A percentile compares a stretch with the other conserved stretches of the same genome.
Evolutionary conservation across 2,888 invertebrate species (phyloP).

Genomic region (Drosophila phalerata): DNA sequence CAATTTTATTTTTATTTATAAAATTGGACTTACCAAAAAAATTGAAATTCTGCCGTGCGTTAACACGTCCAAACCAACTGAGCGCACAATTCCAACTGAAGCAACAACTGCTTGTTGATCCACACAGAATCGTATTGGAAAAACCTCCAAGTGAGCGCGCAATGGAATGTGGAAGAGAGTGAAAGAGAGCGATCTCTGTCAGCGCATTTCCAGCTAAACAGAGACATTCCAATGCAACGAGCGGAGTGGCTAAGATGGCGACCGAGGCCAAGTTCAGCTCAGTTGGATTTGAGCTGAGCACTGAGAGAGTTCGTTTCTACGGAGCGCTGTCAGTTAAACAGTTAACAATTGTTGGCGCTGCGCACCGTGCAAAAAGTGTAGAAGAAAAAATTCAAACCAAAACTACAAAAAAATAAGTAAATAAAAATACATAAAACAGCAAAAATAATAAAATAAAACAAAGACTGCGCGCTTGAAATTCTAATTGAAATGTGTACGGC

Average conservation of each 20-base stretch:
- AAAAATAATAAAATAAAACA: slow-evolving; percentile 35
- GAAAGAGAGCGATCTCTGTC: background rate
- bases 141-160: background rate
- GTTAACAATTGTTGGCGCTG: slow-evolving; percentile 69
- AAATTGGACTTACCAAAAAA: slow-evolving; percentile 13
- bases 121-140: slow-evolving; percentile 60
- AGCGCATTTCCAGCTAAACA: slow-evolving; percentile 38
- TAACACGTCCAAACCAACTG: slow-evolving; percentile 72
- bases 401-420: slow-evolving; percentile 15
- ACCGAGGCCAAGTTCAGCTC: slow-evolving; percentile 83
- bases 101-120: slow-evolving; percentile 46
- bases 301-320: slow-evolving; percentile 81
- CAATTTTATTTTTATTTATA: background rate
- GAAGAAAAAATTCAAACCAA: slow-evolving; percentile 25
- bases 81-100: slow-evolving; percentile 75
- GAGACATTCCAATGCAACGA: slow-evolving; percentile 49
- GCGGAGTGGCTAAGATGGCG: slow-evolving; percentile 84
- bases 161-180: slow-evolving; percentile 33
- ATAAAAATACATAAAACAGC: slow-evolving; percentile 27
- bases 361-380: slow-evolving; percentile 76
- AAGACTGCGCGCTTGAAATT: slow-evolving; percentile 32
- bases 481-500: slow-evolving; percentile 73
- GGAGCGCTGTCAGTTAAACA: slow-evolving; percentile 47
- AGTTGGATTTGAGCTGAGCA: slow-evolving; percentile 82
- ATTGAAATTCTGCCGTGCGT: slow-evolving; percentile 39